Evolutionary conservation across 2,888 invertebrate species (phyloP), one percentile per base, ranked within the genome.

Genomic region (Zaprionus lineosus): DNA sequence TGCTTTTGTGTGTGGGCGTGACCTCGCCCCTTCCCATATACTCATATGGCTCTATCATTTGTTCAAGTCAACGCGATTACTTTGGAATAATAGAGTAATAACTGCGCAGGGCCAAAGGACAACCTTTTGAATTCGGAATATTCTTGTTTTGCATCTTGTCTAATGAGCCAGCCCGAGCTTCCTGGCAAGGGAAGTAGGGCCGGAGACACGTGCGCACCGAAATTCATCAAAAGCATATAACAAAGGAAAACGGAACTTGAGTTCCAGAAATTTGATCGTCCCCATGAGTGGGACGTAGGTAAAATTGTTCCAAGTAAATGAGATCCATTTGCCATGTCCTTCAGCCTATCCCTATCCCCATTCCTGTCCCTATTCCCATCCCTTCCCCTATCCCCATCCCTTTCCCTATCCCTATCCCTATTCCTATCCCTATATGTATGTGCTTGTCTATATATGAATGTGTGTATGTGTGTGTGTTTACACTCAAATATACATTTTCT

Each of bases 21-120:
- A n/a, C 21, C 12, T 8, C 12, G 11, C 26, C 14, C 24, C 6
- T 7, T 2, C n/a, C 6, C 47, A 31, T 53, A 39, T 47, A 41
- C 51, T 29, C 12, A 37, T 59, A 65, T 59, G 76, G 60, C 81
- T 83, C 43, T 67, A 83, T 72, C 61, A 57, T 50, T 64, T 28
- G 43, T 16, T 39, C 31, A 36, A 41, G 39, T 39, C 31, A 12
- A 16, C 16, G 18, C 37, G 68, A 63, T 68, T 63, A 64, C 79
- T 65, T 63, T 39, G 41, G 41, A 41, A 37, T 63, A 72, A 77
- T 77, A 65, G 72, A 83, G 77, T 61, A 61, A 79, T 79, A 83
- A 74, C 50, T 57, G 47, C 55, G 39, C 47, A 16, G 40, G 15
- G 41, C 19, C 28, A 52, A 43, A 11, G 43, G 34, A 37, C 40